Evolutionary conservation across 2,888 invertebrate genomes (phyloP).

Genomic region (Metallyticus violacea): DNA sequence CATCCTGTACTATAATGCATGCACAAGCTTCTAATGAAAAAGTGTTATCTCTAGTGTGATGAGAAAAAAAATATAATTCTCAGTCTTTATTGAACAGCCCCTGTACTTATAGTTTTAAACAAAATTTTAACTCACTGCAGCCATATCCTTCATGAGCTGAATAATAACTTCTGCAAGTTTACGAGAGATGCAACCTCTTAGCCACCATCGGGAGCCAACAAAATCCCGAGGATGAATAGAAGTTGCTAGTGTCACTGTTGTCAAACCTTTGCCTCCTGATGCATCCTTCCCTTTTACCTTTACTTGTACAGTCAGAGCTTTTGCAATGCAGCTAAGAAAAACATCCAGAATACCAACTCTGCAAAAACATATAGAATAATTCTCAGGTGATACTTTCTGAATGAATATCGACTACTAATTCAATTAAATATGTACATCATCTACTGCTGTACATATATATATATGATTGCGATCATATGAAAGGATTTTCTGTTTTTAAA

Average conservation of each 20-base stretch:
- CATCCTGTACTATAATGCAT: too few relatives aligned
- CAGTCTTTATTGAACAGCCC: too few relatives aligned
- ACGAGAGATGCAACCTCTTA: slow-evolving; percentile 77
- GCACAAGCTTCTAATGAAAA: too few relatives aligned
- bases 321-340: slow-evolving; percentile 85
- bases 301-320: slow-evolving; percentile 85
- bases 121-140: slow-evolving; percentile 62
- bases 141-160: slow-evolving; percentile 85
- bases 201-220: slow-evolving; percentile 71
- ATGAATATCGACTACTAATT: too few relatives aligned
- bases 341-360: slow-evolving; percentile 83
- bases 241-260: slow-evolving; percentile 58
- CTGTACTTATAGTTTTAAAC: too few relatives aligned
- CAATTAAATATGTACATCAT: too few relatives aligned
- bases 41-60: background rate
- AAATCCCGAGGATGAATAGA: slow-evolving; percentile 58
- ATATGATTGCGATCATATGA: too few relatives aligned
- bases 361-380: too few relatives aligned
- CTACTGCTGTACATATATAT: too few relatives aligned
- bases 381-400: too few relatives aligned
- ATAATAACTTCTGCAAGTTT: slow-evolving; percentile 88
- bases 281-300: slow-evolving; percentile 68
- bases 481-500: too few relatives aligned
- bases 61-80: too few relatives aligned
- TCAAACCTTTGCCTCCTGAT: slow-evolving; percentile 50